phyloP scores from a whole-genome alignment of 2,888 invertebrate species.

The Selenia dentaria region DNA sequence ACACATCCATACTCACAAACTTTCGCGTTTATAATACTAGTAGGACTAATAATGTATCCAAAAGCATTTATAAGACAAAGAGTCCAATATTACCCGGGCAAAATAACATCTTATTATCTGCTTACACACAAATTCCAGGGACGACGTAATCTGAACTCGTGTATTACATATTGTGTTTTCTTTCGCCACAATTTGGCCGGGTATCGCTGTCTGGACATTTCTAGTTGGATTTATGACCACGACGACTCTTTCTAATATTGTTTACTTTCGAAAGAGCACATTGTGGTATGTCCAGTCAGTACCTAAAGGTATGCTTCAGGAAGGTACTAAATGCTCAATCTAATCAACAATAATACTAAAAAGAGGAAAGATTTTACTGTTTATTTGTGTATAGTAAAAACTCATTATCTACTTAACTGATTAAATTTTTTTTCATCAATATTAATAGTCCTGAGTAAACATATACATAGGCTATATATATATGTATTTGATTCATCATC shows the following conservation, averaged over 20 bases:
- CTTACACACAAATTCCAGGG: conserved; percentile 45
- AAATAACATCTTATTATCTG: conserved; percentile 28
- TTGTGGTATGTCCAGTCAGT: conserved; percentile 34
- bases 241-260: conserved; percentile 77
- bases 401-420: no score
- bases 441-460: no score
- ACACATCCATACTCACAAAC: no score
- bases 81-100: conserved; percentile 3
- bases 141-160: conserved; percentile 59
- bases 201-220: conserved; percentile 63
- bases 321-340: no score
- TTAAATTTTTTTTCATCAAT: no score
- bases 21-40: no score
- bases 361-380: no score
- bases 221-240: conserved; percentile 67
- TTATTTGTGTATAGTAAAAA: no score
- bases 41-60: no score
- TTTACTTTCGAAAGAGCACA: conserved; percentile 65
- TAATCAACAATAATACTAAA: no score
- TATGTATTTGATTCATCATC: no score
- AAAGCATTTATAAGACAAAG: neutral
- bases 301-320: neutral
- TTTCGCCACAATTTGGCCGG: conserved; percentile 67
- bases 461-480: no score
- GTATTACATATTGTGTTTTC: conserved; percentile 58